A percentile compares a stretch with the other conserved stretches of the same genome.
Conservation (phyloP, 2,797 vertebrate species). For the Lithobates pipiens region DNA sequence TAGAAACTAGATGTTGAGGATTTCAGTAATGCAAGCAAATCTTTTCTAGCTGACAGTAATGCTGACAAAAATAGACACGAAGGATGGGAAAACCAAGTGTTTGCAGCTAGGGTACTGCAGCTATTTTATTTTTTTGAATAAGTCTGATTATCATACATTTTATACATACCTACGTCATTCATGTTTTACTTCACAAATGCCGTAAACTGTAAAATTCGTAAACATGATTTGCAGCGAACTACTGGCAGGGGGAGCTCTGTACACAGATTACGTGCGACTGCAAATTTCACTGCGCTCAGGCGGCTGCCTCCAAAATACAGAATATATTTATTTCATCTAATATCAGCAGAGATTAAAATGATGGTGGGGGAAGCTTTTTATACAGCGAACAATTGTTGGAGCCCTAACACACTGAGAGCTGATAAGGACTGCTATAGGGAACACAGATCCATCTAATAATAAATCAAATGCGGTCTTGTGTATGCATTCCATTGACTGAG, state of each 20-base stretch:
- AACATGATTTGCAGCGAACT: background rate
- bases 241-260: slow-evolving; percentile 49
- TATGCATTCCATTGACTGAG: background rate
- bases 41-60: too few species aligned
- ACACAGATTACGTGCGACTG: slow-evolving; percentile 5
- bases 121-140: too few species aligned
- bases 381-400: background rate
- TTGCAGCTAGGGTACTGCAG: too few species aligned
- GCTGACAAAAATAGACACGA: too few species aligned
- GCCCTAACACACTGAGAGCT: background rate
- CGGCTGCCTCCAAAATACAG: slow-evolving; percentile 12
- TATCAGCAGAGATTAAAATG: slow-evolving; percentile 52
- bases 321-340: slow-evolving; percentile 45
- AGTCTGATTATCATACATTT: background rate
- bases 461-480: background rate
- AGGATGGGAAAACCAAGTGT: too few species aligned
- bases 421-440: slow-evolving; percentile 19
- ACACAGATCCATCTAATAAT: background rate
- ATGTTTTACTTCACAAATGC: background rate
- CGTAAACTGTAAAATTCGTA: background rate
- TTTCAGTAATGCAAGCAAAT: too few species aligned
- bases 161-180: background rate
- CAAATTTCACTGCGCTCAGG: background rate
- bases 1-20: too few species aligned
- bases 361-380: background rate